Conservation (phyloP, 2,888 invertebrate species). For the Hypena proboscidalis region DNA sequence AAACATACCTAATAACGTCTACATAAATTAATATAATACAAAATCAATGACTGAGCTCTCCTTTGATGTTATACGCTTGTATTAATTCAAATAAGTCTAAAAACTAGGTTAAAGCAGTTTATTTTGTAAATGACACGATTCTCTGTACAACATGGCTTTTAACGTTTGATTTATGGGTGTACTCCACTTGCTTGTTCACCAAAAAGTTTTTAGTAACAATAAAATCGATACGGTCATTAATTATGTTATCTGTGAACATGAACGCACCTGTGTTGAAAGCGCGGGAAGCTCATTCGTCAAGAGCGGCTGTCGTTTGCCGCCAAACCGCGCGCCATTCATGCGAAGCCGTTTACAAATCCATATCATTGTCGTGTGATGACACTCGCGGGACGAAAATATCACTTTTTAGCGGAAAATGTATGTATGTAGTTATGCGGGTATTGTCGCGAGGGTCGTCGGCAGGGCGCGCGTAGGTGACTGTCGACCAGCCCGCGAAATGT, state of each 20-base stretch:
- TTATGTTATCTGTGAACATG: constrained; percentile 65
- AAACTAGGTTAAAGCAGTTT: constrained; percentile 67
- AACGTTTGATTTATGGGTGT: constrained; percentile 47
- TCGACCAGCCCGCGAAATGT: constrained; percentile 77
- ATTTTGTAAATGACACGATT: constrained; percentile 68
- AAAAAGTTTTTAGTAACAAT: constrained; percentile 39
- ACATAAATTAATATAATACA: constrained; percentile 44
- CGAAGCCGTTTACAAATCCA: constrained; percentile 66
- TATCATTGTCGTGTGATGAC: constrained; percentile 59
- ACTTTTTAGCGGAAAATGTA: constrained; percentile 35
- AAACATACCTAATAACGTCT: constrained; percentile 21
- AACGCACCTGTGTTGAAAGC: constrained; percentile 79
- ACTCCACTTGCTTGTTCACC: constrained; percentile 28
- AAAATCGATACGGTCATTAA: constrained; percentile 53
- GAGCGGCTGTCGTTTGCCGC: constrained; percentile 67
- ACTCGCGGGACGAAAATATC: constrained; percentile 34
- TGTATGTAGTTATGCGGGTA: constrained; percentile 3
- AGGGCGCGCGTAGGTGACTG: constrained; percentile 57
- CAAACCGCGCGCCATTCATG: constrained; percentile 64
- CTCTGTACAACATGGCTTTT: constrained; percentile 46
- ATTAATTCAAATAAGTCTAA: constrained; percentile 62
- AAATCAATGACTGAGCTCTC: constrained; percentile 48
- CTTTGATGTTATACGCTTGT: constrained; percentile 62
- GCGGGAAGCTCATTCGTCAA: constrained; percentile 80
- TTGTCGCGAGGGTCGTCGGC: constrained; percentile 8